These are phyloP conservation scores for Magallana nippona DNA, from an alignment of 2,888 invertebrate species.

Conservation along the genomic window DNA sequence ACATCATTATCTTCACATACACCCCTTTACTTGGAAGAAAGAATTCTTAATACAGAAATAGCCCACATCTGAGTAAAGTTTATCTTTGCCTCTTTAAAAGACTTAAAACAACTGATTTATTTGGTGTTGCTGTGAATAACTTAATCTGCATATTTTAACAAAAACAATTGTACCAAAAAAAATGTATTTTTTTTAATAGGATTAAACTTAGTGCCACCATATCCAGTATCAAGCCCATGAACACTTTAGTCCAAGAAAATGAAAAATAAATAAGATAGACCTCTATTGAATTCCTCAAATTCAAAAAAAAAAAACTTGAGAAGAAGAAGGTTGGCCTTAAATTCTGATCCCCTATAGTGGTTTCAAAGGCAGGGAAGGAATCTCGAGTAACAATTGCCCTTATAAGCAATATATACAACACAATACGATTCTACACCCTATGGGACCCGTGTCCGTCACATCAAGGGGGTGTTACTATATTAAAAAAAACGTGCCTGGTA, in stretches of 20 bases:
- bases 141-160: not conserved
- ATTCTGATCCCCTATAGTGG: not conserved
- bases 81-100: not conserved
- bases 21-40: not conserved
- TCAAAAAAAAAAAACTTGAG: not conserved
- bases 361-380: not conserved
- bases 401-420: not conserved
- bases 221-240: not conserved
- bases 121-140: not conserved
- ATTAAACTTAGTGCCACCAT: not conserved
- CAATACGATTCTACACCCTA: slow-evolving; percentile 3
- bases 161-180: not conserved
- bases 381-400: not conserved
- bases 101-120: not conserved
- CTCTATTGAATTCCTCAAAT: not conserved
- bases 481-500: not conserved
- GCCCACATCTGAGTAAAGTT: not conserved
- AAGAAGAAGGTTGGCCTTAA: not conserved
- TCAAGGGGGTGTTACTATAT: slow-evolving; percentile 10
- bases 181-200: too few species aligned
- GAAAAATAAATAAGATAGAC: not conserved
- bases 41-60: not conserved
- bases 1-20: slow-evolving; percentile 11
- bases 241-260: not conserved
- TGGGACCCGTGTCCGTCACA: not conserved